phyloP scores from a whole-genome alignment of 2,113 vertebrate genomes.

The Mesembrinibis cayennensis region DNA sequence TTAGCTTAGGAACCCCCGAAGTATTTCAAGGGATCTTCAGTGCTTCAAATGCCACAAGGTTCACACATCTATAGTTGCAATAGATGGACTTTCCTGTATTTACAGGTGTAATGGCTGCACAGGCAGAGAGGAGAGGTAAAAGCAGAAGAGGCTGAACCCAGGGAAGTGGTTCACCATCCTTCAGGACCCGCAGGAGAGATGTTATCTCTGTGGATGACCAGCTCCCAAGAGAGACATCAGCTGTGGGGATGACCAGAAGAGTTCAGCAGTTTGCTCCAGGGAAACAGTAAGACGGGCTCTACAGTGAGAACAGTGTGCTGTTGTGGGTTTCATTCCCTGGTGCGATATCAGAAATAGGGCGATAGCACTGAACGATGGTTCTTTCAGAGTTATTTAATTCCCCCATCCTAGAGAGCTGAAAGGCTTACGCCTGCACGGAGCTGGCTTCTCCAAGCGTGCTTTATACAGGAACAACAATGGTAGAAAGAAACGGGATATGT shows the following conservation, averaged over 20 bases:
- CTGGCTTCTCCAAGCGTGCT: not conserved
- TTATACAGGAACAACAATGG: not conserved
- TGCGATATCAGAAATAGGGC: not conserved
- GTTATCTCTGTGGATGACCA: not conserved
- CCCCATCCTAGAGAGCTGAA: not conserved
- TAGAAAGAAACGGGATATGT: not conserved
- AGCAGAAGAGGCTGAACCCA: not conserved
- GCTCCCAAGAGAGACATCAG: not conserved
- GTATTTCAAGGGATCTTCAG: not conserved
- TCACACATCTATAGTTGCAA: not conserved
- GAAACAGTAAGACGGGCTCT: not conserved
- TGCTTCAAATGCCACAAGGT: not conserved
- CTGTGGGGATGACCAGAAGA: not conserved
- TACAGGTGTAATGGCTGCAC: not conserved
- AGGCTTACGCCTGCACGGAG: rapidly evolving
- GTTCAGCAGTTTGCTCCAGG: not conserved
- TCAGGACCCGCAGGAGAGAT: not conserved
- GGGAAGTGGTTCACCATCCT: not conserved
- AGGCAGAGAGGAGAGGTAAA: not conserved
- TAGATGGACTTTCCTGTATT: not conserved
- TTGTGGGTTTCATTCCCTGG: not conserved
- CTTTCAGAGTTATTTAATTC: not conserved
- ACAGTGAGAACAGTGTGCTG: not conserved
- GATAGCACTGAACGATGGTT: not conserved
- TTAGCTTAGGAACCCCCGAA: not conserved